A percentile compares a stretch with the other conserved stretches of the same genome.
These are phyloP conservation scores for Rhagoletis pomonella DNA, from an alignment of 1,140 invertebrate genomes.

Conservation along the genomic window DNA sequence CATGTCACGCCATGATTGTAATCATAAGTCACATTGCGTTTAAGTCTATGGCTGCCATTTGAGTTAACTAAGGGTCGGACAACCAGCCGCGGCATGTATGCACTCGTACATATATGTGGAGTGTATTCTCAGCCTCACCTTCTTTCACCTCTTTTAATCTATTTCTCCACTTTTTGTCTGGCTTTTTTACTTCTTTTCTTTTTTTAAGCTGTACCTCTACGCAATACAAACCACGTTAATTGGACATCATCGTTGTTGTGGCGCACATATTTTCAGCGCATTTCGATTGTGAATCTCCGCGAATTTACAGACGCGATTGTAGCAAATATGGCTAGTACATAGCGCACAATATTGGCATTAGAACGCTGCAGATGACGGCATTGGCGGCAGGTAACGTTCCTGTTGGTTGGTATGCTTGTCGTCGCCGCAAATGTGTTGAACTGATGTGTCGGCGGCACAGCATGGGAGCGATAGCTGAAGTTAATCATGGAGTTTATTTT, in stretches of 20 bases:
- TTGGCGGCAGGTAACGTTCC: background rate
- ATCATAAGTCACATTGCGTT: constrained; percentile 50
- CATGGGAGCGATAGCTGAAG: background rate
- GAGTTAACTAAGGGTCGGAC: background rate
- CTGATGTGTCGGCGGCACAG: background rate
- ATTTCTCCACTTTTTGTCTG: background rate
- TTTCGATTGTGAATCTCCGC: constrained; percentile 29
- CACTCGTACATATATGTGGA: background rate
- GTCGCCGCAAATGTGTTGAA: background rate
- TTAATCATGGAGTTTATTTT: constrained; percentile 16
- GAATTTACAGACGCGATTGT: background rate
- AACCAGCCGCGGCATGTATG: background rate
- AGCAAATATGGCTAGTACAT: constrained; percentile 12
- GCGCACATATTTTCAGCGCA: constrained; percentile 25
- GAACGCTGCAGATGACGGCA: background rate
- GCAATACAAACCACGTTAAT: constrained; percentile 21
- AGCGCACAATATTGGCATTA: constrained; percentile 30
- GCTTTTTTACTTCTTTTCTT: background rate
- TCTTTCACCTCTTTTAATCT: constrained; percentile 36
- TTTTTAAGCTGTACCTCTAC: background rate
- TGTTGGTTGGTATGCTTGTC: background rate
- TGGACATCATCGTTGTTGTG: constrained; percentile 30
- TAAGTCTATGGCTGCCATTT: constrained; percentile 1
- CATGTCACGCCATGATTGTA: constrained; percentile 39
- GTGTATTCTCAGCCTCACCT: background rate